Evolutionary conservation across 2,113 vertebrate genomes (phyloP), one percentile per base, ranked within the genome.

Genomic region (Oceanodroma tethys): DNA sequence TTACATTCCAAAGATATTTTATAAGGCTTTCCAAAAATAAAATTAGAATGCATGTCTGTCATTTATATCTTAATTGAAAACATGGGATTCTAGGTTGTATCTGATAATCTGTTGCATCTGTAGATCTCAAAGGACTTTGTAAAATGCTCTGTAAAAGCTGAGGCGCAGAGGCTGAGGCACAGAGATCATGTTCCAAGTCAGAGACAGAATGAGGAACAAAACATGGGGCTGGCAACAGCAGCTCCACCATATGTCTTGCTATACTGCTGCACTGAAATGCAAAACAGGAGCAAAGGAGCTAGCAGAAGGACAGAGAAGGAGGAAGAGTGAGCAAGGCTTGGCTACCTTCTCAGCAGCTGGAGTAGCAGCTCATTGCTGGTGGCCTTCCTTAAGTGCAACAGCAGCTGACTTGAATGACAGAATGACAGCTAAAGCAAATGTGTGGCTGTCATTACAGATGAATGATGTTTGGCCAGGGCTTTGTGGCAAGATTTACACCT

Each of bases 1-100:
- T 92, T 86, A 59, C 90, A 90, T 95, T 73, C 80, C 63, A 66
- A 68, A 90, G 86, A 97, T 94, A 89, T 93, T 95, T 97, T 91
- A 90, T 88, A 73, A 66, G 16, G 3, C 17, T 94, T 96, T 96
- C 50, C 8, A 95, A 92, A 97, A 93, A 65, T 62, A 90, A 88
- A 94, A 88, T 83, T 76, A 86, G 75, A 94, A 90, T 74, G 29
- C 15, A 17, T 67, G 55, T 63, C 83, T 91, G 60, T 93, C 65
- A 87, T 91, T 91, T 95, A 81, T 42, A 63, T 60, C 84, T 89
- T 91, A 91, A 96, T 93, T 93, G 81, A 95, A 95, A 96, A 89
- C 93, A 91, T 17, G 27, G 36, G 32, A 60, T 95, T 89, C 65
- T 89, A 87, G 23, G 21, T 60, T 95, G 20, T 43, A 27, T 74